Base-by-base conservation (phyloP, 1,140 invertebrate genomes). In the Apocrypta bakeri region DNA sequence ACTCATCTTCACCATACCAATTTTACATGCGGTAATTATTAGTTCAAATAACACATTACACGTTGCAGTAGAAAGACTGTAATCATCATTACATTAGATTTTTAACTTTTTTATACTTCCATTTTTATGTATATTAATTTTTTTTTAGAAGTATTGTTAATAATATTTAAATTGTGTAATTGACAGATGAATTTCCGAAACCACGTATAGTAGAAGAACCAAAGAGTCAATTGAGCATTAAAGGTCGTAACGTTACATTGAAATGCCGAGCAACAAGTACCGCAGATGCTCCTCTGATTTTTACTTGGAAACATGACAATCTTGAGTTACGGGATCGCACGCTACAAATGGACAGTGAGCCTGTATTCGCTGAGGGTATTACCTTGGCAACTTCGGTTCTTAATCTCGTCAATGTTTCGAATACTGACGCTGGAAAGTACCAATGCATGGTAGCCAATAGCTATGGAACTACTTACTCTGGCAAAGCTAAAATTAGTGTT, bases 361-460 rank as follows among this genome's bases (percentile, higher is more conserved):
- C 87, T 40, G 86, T 90, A 3, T 87, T 89, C 0, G 89, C 92
- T 74, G 91, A 89, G 80, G 93, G 93, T n/a, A 92, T 93, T 42
- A 93, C 92, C 0, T 91, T 93, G 85, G 94, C 93, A 29, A 94
- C 94, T 14, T 97, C 96, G 9, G 89, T 93, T n/a, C 92, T 98
- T 40, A 92, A 95, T 48, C 93, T 98, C 68, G 90, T 90, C 17
- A 95, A 96, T 88, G 94, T 98, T 0, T 94, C 95, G 24, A 94
- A 97, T 89, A 91, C 93, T 17, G 94, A 98, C 90, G 95, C 95
- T 85, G 98, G 98, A 1, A 94, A 94, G 88, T 99, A 99, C 92
- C 98, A 99, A 89, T 99, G 98, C 92, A 95, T 98, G 83, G 97
- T 98, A 2, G 95, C 95, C 0, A 99, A 99, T 89, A 94, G 94